phyloP scores from a whole-genome alignment of 2,797 vertebrate genomes.

The Micropoecilia bifurca region DNA sequence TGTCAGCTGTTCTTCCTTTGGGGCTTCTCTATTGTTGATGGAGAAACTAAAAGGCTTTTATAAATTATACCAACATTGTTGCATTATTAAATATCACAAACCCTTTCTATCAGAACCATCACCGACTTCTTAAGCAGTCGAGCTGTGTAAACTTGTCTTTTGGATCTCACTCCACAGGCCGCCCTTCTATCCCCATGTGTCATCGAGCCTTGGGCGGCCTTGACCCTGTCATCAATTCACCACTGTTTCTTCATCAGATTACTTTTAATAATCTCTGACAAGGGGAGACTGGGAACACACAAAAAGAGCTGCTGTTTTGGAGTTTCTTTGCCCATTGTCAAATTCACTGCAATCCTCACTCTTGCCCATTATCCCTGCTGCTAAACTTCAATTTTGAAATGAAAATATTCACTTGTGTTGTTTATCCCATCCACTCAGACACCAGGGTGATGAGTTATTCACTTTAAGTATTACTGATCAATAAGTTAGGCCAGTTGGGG shows the following conservation, averaged over 20 bases:
- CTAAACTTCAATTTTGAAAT: constrained; percentile 67
- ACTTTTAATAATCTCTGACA: not conserved
- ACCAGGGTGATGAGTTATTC: not conserved
- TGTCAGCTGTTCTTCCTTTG: constrained; percentile 70
- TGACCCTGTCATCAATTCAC: not conserved
- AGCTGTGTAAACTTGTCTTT: not conserved
- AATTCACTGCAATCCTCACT: not conserved
- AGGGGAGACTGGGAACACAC: not conserved
- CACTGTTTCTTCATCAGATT: not conserved
- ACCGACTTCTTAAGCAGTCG: not conserved
- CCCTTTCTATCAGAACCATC: not conserved
- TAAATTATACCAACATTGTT: constrained; percentile 3
- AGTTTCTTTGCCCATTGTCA: not conserved
- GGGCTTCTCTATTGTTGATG: constrained; percentile 52
- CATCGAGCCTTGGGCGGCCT: not conserved
- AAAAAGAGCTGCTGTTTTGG: not conserved
- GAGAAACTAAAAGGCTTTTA: constrained; percentile 66
- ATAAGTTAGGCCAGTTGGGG: not conserved
- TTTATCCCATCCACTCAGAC: not conserved
- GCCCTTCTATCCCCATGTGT: not conserved
- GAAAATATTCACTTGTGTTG: constrained; percentile 21
- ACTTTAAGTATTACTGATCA: not conserved
- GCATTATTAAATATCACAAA: not conserved
- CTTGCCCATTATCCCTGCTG: constrained; percentile 52
- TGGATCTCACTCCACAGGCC: not conserved